Conservation (phyloP, 2,888 invertebrate species). For the Euphydryas editha region DNA sequence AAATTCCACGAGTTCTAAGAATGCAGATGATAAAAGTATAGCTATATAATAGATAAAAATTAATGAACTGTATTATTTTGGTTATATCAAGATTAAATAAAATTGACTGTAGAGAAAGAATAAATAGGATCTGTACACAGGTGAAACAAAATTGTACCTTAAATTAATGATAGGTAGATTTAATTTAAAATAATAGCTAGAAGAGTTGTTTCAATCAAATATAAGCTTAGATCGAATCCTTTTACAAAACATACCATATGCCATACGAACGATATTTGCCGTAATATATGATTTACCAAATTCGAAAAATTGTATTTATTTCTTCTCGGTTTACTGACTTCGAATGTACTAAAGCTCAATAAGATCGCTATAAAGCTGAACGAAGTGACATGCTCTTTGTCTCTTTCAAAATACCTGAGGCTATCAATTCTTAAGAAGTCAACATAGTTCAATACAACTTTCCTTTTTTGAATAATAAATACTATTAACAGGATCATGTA, state of each 20-base stretch:
- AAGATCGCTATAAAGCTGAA: slow-evolving; percentile 45
- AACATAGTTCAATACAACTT: slow-evolving; percentile 15
- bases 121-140: too few species aligned
- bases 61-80: background rate
- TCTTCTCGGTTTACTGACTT: slow-evolving; percentile 48
- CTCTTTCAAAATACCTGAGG: slow-evolving; percentile 41
- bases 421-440: slow-evolving; percentile 46
- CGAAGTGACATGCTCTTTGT: slow-evolving; percentile 47
- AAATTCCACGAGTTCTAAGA: too few species aligned
- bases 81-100: background rate
- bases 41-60: too few species aligned
- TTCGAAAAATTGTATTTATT: slow-evolving; percentile 53
- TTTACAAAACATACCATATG: slow-evolving; percentile 13
- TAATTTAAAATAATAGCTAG: too few species aligned
- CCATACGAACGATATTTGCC: slow-evolving; percentile 51
- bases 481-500: slow-evolving; percentile 19
- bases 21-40: too few species aligned
- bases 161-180: too few species aligned
- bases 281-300: slow-evolving; percentile 59
- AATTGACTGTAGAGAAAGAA: background rate
- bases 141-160: too few species aligned
- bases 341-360: slow-evolving; percentile 51
- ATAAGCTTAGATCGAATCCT: slow-evolving; percentile 45
- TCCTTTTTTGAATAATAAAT: slow-evolving; percentile 36
- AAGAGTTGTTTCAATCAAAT: too few species aligned